Base-by-base conservation (phyloP, 2,888 invertebrate genomes). In the Arrhopalites spinosus region DNA sequence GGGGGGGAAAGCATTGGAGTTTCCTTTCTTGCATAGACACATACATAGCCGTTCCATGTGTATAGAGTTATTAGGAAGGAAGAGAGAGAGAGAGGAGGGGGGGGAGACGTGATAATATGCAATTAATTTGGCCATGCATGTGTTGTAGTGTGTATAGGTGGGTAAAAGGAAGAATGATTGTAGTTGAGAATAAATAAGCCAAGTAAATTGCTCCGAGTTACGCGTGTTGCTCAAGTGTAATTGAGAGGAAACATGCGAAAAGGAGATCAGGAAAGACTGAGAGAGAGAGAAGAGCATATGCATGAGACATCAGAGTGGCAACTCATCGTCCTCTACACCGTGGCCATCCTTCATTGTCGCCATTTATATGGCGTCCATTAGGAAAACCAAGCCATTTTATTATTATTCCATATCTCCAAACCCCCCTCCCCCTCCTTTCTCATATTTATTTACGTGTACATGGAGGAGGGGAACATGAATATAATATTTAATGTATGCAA, bases 161-260 rank as follows among this genome's bases (percentile, higher is more conserved):
- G 20, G 25, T 59, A 59, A 59, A n/a, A 23, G 59, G 59, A 59
- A 59, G 59, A 59, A 59, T 59, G 20, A 59, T 47, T 68, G 68
- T 47, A 45, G 59, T 71, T 61, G 59, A n/a, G 59, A 71, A 71
- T 59, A 71, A 59, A 61, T 56, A 56, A 59, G 56, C 59, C 36
- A 45, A 71, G 71, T 59, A 61, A 71, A 45, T 43, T 56, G 43
- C 25, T 25, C 23, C 5, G 66, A 36, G 29, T 45, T 67, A 17
- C 68, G 74, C 75, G 75, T 75, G 75, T 75, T 75, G 56, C 71
- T 72, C 66, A 67, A 73, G 72, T 74, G 78, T 78, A 78, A 78
- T 78, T 78, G 78, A 78, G 76, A 74, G 64, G 72, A 74, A 78
- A 76, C 78, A 78, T 78, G 78, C 78, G 76, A 78, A 74, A 78